Evolutionary conservation across 2,113 vertebrate species (phyloP).

Genomic region (Macrotus californicus): DNA sequence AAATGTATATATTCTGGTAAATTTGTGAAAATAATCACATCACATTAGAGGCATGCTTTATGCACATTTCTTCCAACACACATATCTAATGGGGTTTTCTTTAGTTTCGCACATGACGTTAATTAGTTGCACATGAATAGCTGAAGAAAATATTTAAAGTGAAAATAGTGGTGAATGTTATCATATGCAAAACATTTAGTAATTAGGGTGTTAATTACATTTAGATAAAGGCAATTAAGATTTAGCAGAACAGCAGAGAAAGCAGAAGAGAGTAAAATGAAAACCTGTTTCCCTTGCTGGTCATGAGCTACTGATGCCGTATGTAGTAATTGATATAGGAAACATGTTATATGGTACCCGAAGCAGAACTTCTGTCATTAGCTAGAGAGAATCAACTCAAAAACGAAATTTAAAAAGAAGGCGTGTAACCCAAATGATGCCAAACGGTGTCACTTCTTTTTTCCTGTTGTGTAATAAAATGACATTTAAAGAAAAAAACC

Average conservation of each 20-base stretch:
- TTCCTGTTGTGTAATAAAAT: not conserved
- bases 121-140: not conserved
- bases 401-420: not conserved
- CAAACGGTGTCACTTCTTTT: not conserved
- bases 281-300: not conserved
- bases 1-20: not conserved
- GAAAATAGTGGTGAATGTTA: not conserved
- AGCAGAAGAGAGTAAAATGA: not conserved
- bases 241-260: not conserved
- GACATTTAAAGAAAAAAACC: not conserved
- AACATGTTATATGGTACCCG: too few relatives aligned
- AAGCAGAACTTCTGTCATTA: too few relatives aligned
- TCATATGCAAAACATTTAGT: not conserved
- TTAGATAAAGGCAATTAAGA: constrained; percentile 21
- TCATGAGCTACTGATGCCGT: too few relatives aligned
- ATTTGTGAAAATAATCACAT: constrained; percentile 30
- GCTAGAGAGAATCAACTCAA: too few relatives aligned
- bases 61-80: not conserved
- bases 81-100: not conserved
- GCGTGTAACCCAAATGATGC: not conserved
- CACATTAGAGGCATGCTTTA: not conserved
- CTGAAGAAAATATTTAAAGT: not conserved
- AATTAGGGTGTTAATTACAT: not conserved
- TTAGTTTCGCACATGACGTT: constrained; percentile 10
- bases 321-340: too few relatives aligned